Percentiles rank a stretch among this genome's conserved stretches.
Evolutionary conservation across 1,140 invertebrate species (phyloP).

Genomic region (Lethrus apterus): DNA sequence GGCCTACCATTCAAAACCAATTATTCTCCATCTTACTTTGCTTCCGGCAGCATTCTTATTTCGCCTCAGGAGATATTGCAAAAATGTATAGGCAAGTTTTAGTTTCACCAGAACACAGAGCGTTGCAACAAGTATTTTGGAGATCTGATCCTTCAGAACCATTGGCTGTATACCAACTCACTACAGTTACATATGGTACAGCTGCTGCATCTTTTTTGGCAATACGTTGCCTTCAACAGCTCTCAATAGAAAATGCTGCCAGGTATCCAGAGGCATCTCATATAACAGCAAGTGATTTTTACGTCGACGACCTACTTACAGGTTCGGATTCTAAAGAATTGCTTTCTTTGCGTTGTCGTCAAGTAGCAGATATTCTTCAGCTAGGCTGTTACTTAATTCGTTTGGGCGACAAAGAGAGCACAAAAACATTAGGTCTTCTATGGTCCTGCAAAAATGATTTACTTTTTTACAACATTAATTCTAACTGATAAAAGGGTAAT

Average conservation of each 20-base stretch:
- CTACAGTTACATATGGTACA: too few relatives aligned
- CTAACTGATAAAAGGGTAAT: not conserved
- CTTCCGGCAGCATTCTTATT: slow-evolving; percentile 33
- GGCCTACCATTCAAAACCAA: slow-evolving; percentile 28
- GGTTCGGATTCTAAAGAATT: too few relatives aligned
- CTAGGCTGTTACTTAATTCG: too few relatives aligned
- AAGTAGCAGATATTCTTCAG: not conserved
- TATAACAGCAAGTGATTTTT: too few relatives aligned
- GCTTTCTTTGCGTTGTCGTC: not conserved
- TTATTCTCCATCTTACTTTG: slow-evolving; percentile 33
- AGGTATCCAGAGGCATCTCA: too few relatives aligned
- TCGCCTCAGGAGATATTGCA: slow-evolving; percentile 31
- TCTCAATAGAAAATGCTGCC: too few relatives aligned
- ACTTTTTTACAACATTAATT: not conserved
- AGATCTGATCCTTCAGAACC: too few relatives aligned
- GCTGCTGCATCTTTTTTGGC: too few relatives aligned
- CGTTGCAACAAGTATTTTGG: slow-evolving; percentile 32
- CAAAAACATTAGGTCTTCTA: not conserved
- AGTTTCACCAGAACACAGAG: slow-evolving; percentile 24
- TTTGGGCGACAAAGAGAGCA: too few relatives aligned
- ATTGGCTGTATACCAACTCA: too few relatives aligned
- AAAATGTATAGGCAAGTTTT: slow-evolving; percentile 38
- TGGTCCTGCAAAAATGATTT: not conserved
- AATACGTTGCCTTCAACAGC: too few relatives aligned
- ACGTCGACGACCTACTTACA: too few relatives aligned